Percentiles rank a stretch among this genome's conserved stretches.
phyloP scores from a whole-genome alignment of 30 jellyfish, hydroid and myxozoan species.

The Calvadosia cruxmelitensis region DNA sequence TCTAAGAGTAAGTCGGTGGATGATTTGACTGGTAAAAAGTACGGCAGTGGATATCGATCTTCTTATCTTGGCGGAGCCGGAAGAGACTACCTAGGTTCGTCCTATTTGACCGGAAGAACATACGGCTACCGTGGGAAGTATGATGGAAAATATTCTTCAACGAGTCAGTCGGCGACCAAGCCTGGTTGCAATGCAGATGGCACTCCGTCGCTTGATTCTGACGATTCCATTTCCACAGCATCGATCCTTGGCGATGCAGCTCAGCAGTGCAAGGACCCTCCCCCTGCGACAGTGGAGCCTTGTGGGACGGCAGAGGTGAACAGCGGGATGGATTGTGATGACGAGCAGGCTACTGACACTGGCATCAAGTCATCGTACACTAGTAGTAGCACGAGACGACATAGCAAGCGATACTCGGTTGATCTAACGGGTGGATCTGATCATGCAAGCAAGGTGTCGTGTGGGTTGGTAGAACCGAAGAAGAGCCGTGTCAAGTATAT shows the following conservation, averaged over 20 bases:
- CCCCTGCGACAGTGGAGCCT: not conserved
- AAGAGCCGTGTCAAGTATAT: constrained; percentile 17
- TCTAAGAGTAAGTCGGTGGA: constrained; percentile 39
- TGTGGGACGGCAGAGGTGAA: not conserved
- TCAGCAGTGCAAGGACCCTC: not conserved
- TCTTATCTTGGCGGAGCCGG: not conserved
- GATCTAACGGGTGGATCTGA: not conserved
- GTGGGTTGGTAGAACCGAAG: not conserved
- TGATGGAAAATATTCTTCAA: not conserved
- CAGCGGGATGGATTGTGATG: not conserved
- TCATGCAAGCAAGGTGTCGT: not conserved
- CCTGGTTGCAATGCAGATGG: not conserved
- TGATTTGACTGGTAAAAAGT: constrained; percentile 2
- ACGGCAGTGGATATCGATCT: not conserved
- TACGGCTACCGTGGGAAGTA: not conserved
- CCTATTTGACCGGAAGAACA: not conserved
- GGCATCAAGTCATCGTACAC: not conserved
- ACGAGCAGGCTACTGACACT: not conserved
- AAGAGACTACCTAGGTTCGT: not conserved
- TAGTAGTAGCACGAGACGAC: not conserved
- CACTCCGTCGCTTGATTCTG: not conserved
- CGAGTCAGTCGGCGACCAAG: not conserved
- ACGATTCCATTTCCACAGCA: not conserved
- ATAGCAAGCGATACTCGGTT: not conserved
- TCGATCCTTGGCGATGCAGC: not conserved